Conservation (phyloP, 2,888 invertebrate species). For the Lasioglossum calceatum region DNA sequence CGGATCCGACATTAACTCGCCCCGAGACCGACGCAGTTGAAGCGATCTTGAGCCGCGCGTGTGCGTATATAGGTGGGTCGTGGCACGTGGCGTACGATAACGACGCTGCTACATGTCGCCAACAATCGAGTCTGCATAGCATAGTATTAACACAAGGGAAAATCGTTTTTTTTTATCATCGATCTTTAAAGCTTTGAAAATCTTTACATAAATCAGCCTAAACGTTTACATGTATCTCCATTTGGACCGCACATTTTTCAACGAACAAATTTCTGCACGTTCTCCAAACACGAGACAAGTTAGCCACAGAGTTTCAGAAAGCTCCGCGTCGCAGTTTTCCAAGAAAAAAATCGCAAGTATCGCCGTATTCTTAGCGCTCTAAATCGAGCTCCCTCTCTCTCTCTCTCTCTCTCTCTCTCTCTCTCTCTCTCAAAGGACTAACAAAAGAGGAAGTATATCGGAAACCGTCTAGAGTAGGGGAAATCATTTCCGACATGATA, state of each 20-base stretch:
- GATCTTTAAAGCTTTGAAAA: background rate
- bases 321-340: background rate
- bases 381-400: background rate
- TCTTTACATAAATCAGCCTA: no score
- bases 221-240: no score
- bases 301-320: background rate
- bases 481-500: constrained; percentile 10
- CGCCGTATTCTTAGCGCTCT: background rate
- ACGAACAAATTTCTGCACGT: no score
- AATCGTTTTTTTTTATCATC: background rate
- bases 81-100: constrained; percentile 65
- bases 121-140: background rate
- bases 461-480: background rate
- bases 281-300: background rate
- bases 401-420: background rate
- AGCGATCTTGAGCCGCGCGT: constrained; percentile 33
- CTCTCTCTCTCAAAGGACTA: constrained; percentile 20
- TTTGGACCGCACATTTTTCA: no score
- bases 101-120: background rate
- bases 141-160: background rate
- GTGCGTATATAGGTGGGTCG: constrained; percentile 24
- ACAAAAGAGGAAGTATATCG: constrained; percentile 4
- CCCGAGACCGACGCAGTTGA: constrained; percentile 51
- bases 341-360: background rate
- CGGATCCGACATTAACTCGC: constrained; percentile 37